These are phyloP conservation scores for Drosophila albomicans DNA, from an alignment of 1,140 invertebrate species.

Conservation along the genomic window DNA sequence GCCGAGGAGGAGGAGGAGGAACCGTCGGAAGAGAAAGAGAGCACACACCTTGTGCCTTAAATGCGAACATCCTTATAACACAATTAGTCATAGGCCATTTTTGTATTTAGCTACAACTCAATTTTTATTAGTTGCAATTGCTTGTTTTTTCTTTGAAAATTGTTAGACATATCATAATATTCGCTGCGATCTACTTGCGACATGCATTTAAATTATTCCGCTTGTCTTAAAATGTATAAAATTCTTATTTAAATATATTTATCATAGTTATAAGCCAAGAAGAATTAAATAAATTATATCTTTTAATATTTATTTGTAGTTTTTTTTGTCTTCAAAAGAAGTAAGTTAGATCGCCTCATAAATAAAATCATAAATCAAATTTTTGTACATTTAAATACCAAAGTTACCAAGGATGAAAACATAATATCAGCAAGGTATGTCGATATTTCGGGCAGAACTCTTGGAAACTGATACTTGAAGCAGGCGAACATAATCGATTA, in stretches of 20 bases:
- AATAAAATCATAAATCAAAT: no score
- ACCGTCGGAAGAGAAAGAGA: conserved; percentile 2
- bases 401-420: no score
- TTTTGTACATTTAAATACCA: no score
- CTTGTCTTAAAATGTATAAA: conserved; percentile 18
- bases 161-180: not conserved
- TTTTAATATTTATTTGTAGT: not conserved
- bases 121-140: not conserved
- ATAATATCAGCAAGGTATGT: no score
- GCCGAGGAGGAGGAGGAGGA: not conserved
- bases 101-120: conserved; percentile 11
- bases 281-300: conserved; percentile 12
- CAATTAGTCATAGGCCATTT: conserved; percentile 9
- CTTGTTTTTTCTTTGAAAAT: not conserved
- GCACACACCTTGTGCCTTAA: not conserved
- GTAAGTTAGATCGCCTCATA: no score
- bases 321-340: not conserved
- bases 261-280: conserved; percentile 29
- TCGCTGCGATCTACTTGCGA: conserved; percentile 34
- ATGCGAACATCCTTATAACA: not conserved
- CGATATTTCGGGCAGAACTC: no score
- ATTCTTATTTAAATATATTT: conserved; percentile 37
- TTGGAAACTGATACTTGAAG: no score
- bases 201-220: conserved; percentile 44
- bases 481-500: no score